Evolutionary conservation across 2,797 vertebrate species (phyloP).

Genomic region (Syndactyla subalaris): DNA sequence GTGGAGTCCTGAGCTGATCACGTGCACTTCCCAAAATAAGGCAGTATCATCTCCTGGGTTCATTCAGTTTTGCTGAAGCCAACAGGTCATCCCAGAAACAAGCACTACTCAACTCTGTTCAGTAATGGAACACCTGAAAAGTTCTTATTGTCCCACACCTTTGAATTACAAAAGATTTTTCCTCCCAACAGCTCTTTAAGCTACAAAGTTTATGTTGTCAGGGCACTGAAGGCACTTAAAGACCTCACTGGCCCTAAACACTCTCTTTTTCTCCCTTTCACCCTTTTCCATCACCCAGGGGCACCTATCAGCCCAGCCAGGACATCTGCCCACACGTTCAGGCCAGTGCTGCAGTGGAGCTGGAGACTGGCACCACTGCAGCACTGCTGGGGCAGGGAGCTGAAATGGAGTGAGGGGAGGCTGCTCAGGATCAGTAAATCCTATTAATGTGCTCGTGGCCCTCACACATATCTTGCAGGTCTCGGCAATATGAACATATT

Average conservation of each 20-base stretch:
- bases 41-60: neutral
- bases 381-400: neutral
- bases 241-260: neutral
- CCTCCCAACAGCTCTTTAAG: neutral
- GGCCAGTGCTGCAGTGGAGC: neutral
- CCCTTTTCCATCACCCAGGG: neutral
- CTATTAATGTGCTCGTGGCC: neutral
- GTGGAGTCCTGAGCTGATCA: neutral
- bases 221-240: neutral
- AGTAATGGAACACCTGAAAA: neutral
- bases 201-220: neutral
- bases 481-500: neutral
- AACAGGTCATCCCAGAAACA: neutral
- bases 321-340: neutral
- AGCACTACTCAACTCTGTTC: neutral
- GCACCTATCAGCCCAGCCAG: neutral
- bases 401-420: accelerated
- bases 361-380: neutral
- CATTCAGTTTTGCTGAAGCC: neutral
- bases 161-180: neutral
- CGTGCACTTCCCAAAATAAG: accelerated
- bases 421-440: neutral
- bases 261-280: neutral
- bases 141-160: neutral
- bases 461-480: neutral